Base-by-base conservation (phyloP, 2,797 vertebrate species). In the Benthosema pterotum region DNA sequence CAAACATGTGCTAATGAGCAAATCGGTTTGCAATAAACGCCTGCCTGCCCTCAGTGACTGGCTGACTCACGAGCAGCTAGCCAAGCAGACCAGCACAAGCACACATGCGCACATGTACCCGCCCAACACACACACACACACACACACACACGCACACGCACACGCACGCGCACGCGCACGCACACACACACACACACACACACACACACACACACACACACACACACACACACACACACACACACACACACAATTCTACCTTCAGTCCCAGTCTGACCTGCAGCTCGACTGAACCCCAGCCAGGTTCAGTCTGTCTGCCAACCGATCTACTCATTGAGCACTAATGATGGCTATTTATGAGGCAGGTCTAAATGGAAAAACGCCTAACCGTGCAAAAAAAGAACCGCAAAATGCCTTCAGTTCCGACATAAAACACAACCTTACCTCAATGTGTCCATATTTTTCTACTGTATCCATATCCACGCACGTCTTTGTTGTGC, bases 261-360 rank as follows among this genome's bases (percentile, higher is more conserved):
- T 74, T 72, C 46, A 63, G 62, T 73, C 71, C 69, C 63, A 54
- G 46, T 72, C 71, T 75, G 73, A 79, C 72, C 71, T 60, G 71
- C 74, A 77, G 63, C 72, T 65, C 14, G 63, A 65, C 53, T 77
- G 43, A 79, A 74, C 70, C 53, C 38, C 47, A 70, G 71, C 69
- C 74, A 72, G 58, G 81, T 65, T 63, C 65, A 74, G 60, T n/a
- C n/a, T 80, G 63, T 63, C 42, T 63, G 65, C 63, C 67, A 59
- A 78, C 63, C 77, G 74, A 83, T 83, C 65, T 62, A 60, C 25
- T 15, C 67, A 80, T 87, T 82, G 86, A 82, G 77, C 61, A 79
- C 85, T 83, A 80, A 90, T 85, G 63, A 84, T 74, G 75, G 63
- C 59, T 62, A 59, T 80, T 77, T 75, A 83, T 79, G 71, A 78